Evolutionary conservation across 2,113 vertebrate genomes (phyloP).

Genomic region (Picathartes gymnocephalus): DNA sequence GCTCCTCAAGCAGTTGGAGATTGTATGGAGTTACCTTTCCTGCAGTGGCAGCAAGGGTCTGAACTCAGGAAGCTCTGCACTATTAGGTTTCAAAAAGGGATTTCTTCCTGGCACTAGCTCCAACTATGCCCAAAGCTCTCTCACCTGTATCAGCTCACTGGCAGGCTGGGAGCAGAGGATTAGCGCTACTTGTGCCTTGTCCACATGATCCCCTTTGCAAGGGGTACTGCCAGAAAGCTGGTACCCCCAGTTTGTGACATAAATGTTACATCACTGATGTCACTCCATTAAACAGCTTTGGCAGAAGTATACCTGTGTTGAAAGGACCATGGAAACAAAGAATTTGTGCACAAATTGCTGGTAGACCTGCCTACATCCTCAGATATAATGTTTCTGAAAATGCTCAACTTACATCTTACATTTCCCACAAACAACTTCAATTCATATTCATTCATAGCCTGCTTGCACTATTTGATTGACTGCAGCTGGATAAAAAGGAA

Average conservation of each 20-base stretch:
- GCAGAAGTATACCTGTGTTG: not conserved
- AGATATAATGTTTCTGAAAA: not conserved
- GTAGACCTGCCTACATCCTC: not conserved
- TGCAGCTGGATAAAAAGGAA: constrained; percentile 5
- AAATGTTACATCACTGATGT: not conserved
- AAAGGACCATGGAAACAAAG: not conserved
- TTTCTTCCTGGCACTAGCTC: not conserved
- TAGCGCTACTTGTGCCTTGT: not conserved
- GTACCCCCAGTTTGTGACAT: not conserved
- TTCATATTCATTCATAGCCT: not conserved
- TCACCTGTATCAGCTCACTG: not conserved
- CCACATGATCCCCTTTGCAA: rapidly evolving
- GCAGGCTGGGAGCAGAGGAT: not conserved
- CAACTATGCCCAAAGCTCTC: rapidly evolving
- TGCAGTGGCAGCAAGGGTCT: not conserved
- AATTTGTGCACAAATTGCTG: not conserved
- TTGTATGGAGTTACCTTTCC: not conserved
- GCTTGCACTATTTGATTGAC: not conserved
- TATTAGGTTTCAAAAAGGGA: not conserved
- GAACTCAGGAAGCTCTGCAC: not conserved
- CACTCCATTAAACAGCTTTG: not conserved
- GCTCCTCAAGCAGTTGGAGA: not conserved
- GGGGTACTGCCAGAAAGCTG: not conserved
- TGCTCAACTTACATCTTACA: not conserved
- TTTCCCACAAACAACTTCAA: not conserved